These are phyloP conservation scores for Ondatra zibethicus DNA, from an alignment of 2,113 vertebrate genomes.

Conservation along the genomic window DNA sequence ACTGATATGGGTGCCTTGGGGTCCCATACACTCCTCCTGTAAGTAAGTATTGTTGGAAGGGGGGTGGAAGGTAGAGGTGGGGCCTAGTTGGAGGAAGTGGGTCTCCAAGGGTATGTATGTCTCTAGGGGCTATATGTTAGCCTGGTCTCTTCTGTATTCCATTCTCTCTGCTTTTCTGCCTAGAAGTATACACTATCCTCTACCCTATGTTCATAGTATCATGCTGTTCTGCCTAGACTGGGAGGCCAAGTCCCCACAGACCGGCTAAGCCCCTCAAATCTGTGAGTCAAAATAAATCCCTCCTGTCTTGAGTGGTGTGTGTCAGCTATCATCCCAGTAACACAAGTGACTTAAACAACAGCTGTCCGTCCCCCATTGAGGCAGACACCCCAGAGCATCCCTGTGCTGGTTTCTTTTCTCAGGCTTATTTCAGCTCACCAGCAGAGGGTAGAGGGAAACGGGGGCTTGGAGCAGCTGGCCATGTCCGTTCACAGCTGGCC, in stretches of 20 bases:
- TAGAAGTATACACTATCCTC: not conserved
- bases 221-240: not conserved
- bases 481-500: not conserved
- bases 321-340: not conserved
- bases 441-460: too few species aligned
- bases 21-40: not conserved
- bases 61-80: not conserved
- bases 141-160: not conserved
- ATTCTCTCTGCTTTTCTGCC: not conserved
- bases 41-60: not conserved
- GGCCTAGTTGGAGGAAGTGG: not conserved
- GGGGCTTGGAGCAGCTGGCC: too few species aligned
- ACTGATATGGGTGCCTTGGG: not conserved
- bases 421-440: too few species aligned
- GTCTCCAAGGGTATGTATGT: not conserved
- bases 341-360: too few species aligned
- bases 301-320: not conserved
- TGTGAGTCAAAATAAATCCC: not conserved
- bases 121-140: not conserved
- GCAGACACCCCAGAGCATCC: not conserved
- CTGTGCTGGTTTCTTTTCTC: not conserved
- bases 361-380: not conserved
- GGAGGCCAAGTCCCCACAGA: not conserved
- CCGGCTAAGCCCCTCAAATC: not conserved
- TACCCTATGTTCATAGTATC: not conserved